Evolutionary conservation across 2,888 invertebrate genomes (phyloP).

Genomic region (Epinotia nisella): DNA sequence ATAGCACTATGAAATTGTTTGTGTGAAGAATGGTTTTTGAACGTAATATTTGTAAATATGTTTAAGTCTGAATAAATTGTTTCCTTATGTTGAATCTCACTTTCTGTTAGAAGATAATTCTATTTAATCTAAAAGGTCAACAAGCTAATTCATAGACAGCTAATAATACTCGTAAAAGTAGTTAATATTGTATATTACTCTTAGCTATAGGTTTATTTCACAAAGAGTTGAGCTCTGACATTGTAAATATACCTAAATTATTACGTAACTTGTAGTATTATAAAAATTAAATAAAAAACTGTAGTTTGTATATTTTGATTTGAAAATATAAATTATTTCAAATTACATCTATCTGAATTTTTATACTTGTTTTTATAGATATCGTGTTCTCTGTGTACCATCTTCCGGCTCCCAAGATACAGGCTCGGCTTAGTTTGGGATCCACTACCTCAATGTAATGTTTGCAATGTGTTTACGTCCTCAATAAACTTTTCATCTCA

Average conservation of each 20-base stretch:
- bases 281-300: too few relatives aligned
- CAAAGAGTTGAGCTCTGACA: neutral
- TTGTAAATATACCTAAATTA: neutral
- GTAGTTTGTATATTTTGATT: neutral
- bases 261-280: neutral
- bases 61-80: too few relatives aligned
- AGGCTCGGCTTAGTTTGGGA: too few relatives aligned
- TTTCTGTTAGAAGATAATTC: neutral
- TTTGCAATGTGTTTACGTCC: too few relatives aligned
- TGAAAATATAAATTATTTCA: neutral
- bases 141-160: neutral
- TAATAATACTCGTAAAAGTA: neutral
- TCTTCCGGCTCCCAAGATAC: too few relatives aligned
- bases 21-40: neutral
- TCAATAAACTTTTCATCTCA: too few relatives aligned
- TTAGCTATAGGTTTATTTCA: neutral
- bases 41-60: neutral
- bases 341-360: neutral
- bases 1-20: neutral
- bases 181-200: neutral
- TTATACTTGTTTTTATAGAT: too few relatives aligned
- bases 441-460: too few relatives aligned
- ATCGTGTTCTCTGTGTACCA: too few relatives aligned
- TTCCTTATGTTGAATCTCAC: neutral
- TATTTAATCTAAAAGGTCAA: neutral